Conservation (phyloP, 1,140 invertebrate genomes). For the Plectrocnemia conspersa region DNA sequence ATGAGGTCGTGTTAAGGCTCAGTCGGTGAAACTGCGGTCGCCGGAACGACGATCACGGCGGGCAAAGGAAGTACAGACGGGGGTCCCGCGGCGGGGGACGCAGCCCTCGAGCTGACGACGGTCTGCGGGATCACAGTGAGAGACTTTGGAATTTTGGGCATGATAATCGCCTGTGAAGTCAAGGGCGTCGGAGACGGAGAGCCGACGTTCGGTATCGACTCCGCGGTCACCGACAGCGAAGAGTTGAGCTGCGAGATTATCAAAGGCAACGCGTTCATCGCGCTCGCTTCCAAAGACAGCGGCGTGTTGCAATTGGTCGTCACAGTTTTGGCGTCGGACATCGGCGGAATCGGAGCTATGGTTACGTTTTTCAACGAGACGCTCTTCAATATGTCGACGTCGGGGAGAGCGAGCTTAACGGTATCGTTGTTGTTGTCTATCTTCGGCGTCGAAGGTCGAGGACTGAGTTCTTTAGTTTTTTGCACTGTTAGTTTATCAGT, state of each 20-base stretch:
- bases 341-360: constrained; percentile 41
- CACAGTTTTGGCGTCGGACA: constrained; percentile 24
- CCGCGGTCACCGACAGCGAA: constrained; percentile 39
- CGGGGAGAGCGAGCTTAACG: constrained; percentile 1
- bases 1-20: constrained; percentile 44
- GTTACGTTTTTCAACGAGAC: constrained; percentile 50
- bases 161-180: constrained; percentile 39
- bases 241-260: constrained; percentile 36
- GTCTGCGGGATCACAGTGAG: constrained; percentile 69
- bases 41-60: not conserved
- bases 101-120: constrained; percentile 8
- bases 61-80: constrained; percentile 9
- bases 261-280: constrained; percentile 11
- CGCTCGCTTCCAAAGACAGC: constrained; percentile 33
- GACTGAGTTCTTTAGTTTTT: constrained; percentile 9
- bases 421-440: constrained; percentile 1
- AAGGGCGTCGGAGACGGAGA: constrained; percentile 31
- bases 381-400: constrained; percentile 45
- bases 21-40: constrained; percentile 37
- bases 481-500: not conserved
- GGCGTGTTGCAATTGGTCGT: constrained; percentile 37
- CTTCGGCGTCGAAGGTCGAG: constrained; percentile 1
- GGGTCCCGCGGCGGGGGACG: constrained; percentile 19
- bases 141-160: constrained; percentile 73
- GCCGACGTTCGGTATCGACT: constrained; percentile 27